These are phyloP conservation scores for Vanessa atalanta DNA, from an alignment of 1,140 invertebrate genomes.

Conservation along the genomic window DNA sequence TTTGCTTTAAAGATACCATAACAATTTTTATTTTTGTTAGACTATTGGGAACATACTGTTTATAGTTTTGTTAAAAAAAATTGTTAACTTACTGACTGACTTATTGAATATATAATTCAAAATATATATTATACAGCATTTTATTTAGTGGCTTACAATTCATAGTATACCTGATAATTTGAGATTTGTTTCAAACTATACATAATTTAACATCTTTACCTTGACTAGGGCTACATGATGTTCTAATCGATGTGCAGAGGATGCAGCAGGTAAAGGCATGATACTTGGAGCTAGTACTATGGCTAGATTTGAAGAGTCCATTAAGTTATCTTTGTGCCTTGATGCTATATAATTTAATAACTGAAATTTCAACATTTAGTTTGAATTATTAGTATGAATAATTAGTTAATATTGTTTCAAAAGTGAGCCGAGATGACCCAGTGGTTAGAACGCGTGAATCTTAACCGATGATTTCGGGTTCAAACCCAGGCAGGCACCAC, in stretches of 20 bases:
- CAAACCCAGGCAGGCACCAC: too few relatives aligned
- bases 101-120: too few relatives aligned
- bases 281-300: slow-evolving; percentile 91
- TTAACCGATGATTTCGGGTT: too few relatives aligned
- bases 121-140: too few relatives aligned
- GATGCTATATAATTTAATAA: slow-evolving; percentile 76
- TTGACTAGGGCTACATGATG: slow-evolving; percentile 80
- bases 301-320: slow-evolving; percentile 90
- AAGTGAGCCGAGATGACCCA: too few relatives aligned
- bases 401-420: background rate
- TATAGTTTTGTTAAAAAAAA: too few relatives aligned
- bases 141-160: too few relatives aligned
- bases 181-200: too few relatives aligned
- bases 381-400: background rate
- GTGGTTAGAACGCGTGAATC: too few relatives aligned
- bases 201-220: slow-evolving; percentile 16
- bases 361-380: slow-evolving; percentile 47
- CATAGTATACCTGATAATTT: too few relatives aligned
- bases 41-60: background rate
- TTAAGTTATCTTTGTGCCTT: slow-evolving; percentile 86
- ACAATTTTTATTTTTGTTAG: background rate
- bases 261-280: slow-evolving; percentile 86
- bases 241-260: slow-evolving; percentile 82
- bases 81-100: too few relatives aligned
- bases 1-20: background rate